These are phyloP conservation scores for Branchipolynoe longqiensis DNA, from an alignment of 2,888 invertebrate genomes.

Conservation along the genomic window DNA sequence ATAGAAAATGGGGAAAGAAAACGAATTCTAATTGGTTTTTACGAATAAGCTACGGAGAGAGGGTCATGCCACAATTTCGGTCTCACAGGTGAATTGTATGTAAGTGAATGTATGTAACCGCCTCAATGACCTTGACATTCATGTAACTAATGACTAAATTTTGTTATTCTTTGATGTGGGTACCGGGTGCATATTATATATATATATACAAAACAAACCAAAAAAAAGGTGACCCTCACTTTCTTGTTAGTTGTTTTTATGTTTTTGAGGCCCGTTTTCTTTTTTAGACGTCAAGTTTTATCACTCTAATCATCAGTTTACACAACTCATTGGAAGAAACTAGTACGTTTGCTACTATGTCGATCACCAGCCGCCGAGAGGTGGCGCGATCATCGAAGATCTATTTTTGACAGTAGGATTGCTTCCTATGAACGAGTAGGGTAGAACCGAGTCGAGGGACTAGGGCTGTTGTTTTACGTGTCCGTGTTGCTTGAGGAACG, in stretches of 20 bases:
- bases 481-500: conserved; percentile 40
- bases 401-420: conserved; percentile 41
- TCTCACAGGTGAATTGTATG: conserved; percentile 51
- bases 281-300: conserved; percentile 46
- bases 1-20: conserved; percentile 36
- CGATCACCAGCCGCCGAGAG: conserved; percentile 3
- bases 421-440: conserved; percentile 40
- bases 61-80: conserved; percentile 48
- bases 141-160: conserved; percentile 36
- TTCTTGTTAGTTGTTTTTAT: conserved; percentile 8
- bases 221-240: conserved; percentile 17
- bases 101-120: conserved; percentile 51
- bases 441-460: conserved; percentile 1
- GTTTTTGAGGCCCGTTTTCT: conserved; percentile 6
- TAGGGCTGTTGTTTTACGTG: conserved; percentile 9
- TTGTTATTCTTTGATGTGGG: conserved; percentile 2
- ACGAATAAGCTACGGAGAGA: conserved; percentile 41
- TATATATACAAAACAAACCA: no score
- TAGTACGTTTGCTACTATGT: conserved; percentile 36
- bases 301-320: conserved; percentile 37
- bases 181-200: conserved; percentile 26
- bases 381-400: conserved; percentile 40
- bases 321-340: conserved; percentile 17
- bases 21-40: conserved; percentile 35
- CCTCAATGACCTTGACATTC: conserved; percentile 34